Base-by-base conservation (phyloP, 2,888 invertebrate genomes). In the Choreutis nemorana region DNA sequence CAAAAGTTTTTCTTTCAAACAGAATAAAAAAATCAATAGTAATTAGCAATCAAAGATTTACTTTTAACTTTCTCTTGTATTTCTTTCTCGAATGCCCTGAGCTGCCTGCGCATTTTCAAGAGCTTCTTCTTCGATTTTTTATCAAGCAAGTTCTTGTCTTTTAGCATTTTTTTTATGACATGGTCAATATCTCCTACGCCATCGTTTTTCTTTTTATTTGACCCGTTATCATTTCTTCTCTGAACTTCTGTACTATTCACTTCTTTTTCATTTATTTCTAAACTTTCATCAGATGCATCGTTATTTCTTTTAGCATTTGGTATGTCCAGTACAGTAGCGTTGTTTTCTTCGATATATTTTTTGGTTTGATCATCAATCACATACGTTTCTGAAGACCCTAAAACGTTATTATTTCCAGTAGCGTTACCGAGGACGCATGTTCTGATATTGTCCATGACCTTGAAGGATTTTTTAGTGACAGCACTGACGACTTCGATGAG, bases 401-500 rank as follows among this genome's bases (percentile, higher is more conserved):
- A n/a, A n/a, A 10, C 23, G 3, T 56, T 40, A 16, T 49, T 52
- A 11, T 44, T 35, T n/a, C 37, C 28, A 0, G 45, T 60, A 4
- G 37, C 42, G 20, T 64, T 63, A 2, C 40, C 48, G 4, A 55
- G 45, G 0, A 53, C 58, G 32, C 77, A 77, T 3, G 36, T 36
- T 41, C 40, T 58, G 0, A 73, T 47, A 3, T 53, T 46, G 21
- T 48, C 43, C 0, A 73, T 37, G 0, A 77, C 28, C 20, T 37
- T 27, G 4, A 63, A 48, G 0, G 72, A 73, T 42, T 75, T 70
- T 3, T 75, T 70, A 55, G 77, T 71, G 1, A 68, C 57, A 2
- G 59, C 54, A 37, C 53, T 66, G 11, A 75, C 55, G 0, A 77
- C 77, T 56, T 78, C 77, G 5, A 78, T 73, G 2, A 78, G 68